Evolutionary conservation across 1,140 invertebrate genomes (phyloP).

Genomic region (Triops longicaudatus): DNA sequence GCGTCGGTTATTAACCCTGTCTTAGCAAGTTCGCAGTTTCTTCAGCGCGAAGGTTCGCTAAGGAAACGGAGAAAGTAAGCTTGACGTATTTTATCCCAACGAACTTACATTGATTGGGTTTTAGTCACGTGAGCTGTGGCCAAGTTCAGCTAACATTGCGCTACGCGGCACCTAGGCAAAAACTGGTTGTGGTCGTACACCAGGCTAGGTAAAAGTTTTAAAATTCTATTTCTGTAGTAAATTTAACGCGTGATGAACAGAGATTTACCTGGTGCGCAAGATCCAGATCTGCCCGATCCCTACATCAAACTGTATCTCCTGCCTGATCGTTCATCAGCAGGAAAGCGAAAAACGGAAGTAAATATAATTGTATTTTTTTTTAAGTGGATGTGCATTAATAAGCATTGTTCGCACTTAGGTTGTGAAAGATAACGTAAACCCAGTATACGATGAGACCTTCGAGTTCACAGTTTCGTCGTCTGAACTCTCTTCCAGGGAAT

Average conservation of each 20-base stretch:
- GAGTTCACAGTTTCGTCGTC: slow-evolving; percentile 70
- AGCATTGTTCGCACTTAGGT: slow-evolving; percentile 43
- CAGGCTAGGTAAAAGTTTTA: slow-evolving; percentile 67
- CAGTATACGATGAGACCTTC: slow-evolving; percentile 81
- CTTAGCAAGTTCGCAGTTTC: neutral
- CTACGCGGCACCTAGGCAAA: slow-evolving; percentile 71
- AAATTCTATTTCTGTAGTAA: slow-evolving; percentile 17
- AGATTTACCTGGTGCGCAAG: slow-evolving; percentile 77
- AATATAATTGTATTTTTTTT: neutral
- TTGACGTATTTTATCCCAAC: neutral
- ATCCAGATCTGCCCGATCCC: slow-evolving; percentile 81
- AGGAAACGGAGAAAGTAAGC: slow-evolving; percentile 19
- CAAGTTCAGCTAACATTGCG: slow-evolving; percentile 75
- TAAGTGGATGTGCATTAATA: neutral
- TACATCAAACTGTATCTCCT: slow-evolving; percentile 89
- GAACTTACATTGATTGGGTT: too few relatives aligned
- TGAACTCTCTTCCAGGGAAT: slow-evolving; percentile 58
- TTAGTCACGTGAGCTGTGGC: slow-evolving; percentile 38
- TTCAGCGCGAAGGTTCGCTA: slow-evolving; percentile 25
- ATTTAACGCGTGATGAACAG: slow-evolving; percentile 32
- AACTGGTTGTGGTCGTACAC: slow-evolving; percentile 71
- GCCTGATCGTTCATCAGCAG: slow-evolving; percentile 75
- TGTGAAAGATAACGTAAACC: slow-evolving; percentile 81
- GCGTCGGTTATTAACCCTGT: neutral
- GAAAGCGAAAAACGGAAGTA: slow-evolving; percentile 77